Percentiles rank a stretch among this genome's conserved stretches.
Conservation (phyloP, 2,888 invertebrate genomes). For the Perizoma affinitatum region DNA sequence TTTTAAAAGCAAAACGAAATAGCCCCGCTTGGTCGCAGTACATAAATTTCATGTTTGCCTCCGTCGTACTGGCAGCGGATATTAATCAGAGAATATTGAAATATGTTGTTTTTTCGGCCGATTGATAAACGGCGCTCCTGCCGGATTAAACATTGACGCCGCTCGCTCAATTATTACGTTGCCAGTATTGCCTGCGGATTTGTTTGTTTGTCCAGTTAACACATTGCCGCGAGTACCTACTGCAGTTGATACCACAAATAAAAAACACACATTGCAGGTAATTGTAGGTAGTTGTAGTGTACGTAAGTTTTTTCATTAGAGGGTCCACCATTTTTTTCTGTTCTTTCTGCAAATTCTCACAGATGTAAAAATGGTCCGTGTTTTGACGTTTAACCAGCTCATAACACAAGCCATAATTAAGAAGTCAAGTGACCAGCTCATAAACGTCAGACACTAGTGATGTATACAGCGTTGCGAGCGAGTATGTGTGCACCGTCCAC, state of each 20-base stretch:
- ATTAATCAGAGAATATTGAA: conserved; percentile 84
- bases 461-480: too few species aligned
- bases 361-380: too few species aligned
- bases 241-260: too few species aligned
- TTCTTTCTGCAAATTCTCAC: too few species aligned
- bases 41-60: conserved; percentile 83
- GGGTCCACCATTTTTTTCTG: too few species aligned
- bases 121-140: conserved; percentile 79
- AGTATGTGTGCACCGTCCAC: too few species aligned
- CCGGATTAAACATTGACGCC: conserved; percentile 79
- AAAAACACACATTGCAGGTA: background rate
- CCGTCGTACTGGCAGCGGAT: conserved; percentile 81
- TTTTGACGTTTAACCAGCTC: too few species aligned
- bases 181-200: conserved; percentile 45
- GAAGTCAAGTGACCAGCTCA: too few species aligned
- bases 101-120: conserved; percentile 82
- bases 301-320: background rate
- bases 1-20: conserved; percentile 83
- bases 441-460: too few species aligned
- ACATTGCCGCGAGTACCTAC: conserved; percentile 1
- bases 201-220: conserved; percentile 27
- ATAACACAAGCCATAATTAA: too few species aligned
- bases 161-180: conserved; percentile 68
- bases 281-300: background rate
- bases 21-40: conserved; percentile 78